Conservation (phyloP, 2,797 vertebrate species). For the Rhynchotus rufescens region DNA sequence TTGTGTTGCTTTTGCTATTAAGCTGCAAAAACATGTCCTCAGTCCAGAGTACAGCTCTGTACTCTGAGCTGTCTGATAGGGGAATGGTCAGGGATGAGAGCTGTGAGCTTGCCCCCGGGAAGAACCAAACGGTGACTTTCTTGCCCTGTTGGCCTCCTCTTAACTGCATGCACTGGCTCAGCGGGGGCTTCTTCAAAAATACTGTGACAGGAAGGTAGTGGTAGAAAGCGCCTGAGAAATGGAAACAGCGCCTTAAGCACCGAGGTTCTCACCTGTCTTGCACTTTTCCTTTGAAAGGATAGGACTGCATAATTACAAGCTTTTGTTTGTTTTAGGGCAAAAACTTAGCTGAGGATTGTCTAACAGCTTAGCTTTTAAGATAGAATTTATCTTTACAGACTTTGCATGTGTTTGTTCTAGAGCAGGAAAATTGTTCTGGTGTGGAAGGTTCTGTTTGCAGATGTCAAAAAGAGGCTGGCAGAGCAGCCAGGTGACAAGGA, state of each 20-base stretch:
- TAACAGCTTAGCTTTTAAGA: neutral
- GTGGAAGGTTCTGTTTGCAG: neutral
- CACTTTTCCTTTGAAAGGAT: neutral
- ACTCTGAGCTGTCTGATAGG: neutral
- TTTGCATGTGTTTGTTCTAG: neutral
- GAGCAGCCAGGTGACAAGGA: neutral
- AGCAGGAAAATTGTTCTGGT: neutral
- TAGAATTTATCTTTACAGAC: neutral
- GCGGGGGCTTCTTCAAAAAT: neutral
- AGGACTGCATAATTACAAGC: neutral
- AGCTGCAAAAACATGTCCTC: neutral
- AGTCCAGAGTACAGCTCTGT: neutral
- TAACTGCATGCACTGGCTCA: neutral
- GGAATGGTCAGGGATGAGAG: neutral
- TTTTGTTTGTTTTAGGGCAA: neutral
- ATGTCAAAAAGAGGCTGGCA: neutral
- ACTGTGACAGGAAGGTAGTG: neutral
- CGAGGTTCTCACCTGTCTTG: neutral
- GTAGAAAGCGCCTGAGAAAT: neutral
- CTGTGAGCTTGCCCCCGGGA: neutral
- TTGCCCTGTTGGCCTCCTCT: neutral
- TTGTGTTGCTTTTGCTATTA: neutral
- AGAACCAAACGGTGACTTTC: neutral
- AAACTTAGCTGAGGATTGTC: neutral
- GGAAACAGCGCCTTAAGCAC: accelerated